A percentile compares a stretch with the other conserved stretches of the same genome.
phyloP scores from a whole-genome alignment of 1,140 invertebrate species.

The Pseudoatta argentina region DNA sequence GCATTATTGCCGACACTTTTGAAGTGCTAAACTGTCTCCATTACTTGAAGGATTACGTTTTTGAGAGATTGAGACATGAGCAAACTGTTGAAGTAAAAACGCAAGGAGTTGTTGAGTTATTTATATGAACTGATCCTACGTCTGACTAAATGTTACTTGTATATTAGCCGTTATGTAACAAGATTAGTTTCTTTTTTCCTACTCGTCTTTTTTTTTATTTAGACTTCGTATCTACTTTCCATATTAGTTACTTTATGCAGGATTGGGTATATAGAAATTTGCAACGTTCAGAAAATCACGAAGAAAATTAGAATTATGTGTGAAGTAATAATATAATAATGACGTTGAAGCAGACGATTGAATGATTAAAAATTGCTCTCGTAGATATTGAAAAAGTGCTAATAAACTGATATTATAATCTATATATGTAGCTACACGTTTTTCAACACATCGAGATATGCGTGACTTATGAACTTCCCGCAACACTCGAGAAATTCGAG shows the following conservation, averaged over 20 bases:
- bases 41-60: slow-evolving; percentile 33
- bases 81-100: not conserved
- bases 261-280: slow-evolving; percentile 49
- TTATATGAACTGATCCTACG: not conserved
- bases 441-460: not conserved
- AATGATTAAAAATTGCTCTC: slow-evolving; percentile 5
- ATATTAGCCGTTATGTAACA: not conserved
- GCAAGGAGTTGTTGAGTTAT: not conserved
- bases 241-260: slow-evolving; percentile 38
- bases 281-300: not conserved
- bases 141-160: slow-evolving; percentile 27
- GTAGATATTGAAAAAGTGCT: not conserved
- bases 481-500: not conserved
- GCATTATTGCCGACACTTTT: slow-evolving; percentile 16
- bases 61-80: not conserved
- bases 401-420: not conserved
- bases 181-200: not conserved
- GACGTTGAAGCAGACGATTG: slow-evolving; percentile 3
- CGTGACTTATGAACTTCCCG: not conserved
- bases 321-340: slow-evolving; percentile 26
- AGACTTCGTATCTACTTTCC: not conserved
- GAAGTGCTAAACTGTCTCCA: slow-evolving; percentile 20
- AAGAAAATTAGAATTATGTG: slow-evolving; percentile 32
- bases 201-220: not conserved
- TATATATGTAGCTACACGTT: not conserved